Conservation (phyloP, 2,113 vertebrate species). For the Puffinus mauretanicus region DNA sequence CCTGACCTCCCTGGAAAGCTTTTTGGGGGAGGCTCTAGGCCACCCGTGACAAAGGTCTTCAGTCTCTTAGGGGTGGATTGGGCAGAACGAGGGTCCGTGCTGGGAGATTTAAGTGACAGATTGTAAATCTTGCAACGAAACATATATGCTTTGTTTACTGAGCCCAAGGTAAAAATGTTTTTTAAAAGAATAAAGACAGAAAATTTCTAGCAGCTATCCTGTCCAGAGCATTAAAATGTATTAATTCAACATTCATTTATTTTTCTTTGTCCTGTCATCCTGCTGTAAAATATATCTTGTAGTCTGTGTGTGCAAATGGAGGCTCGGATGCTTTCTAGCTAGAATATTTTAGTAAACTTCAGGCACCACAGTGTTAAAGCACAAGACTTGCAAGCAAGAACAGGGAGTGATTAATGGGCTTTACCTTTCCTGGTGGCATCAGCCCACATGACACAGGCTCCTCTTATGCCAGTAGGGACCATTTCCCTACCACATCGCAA, state of each 20-base stretch:
- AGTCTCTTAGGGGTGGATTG: not conserved
- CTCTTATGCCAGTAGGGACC: not conserved
- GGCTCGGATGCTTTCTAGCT: not conserved
- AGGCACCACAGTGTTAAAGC: not conserved
- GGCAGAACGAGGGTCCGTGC: not conserved
- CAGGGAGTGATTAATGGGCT: not conserved
- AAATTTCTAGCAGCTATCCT: not conserved
- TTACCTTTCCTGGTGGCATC: not conserved
- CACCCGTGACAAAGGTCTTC: not conserved
- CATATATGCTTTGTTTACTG: not conserved
- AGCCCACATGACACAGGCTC: not conserved
- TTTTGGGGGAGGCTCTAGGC: not conserved
- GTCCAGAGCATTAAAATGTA: not conserved
- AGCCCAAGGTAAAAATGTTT: not conserved
- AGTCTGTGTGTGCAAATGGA: not conserved
- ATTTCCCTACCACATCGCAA: not conserved
- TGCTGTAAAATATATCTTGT: not conserved
- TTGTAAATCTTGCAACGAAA: not conserved
- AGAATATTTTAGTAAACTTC: not conserved
- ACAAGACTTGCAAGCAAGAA: not conserved
- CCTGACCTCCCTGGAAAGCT: slow-evolving; percentile 25
- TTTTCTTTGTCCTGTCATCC: not conserved
- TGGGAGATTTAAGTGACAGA: not conserved
- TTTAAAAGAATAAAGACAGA: not conserved
- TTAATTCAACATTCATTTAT: not conserved